Percentiles rank a stretch among this genome's conserved stretches.
These are phyloP conservation scores for Galleria mellonella DNA, from an alignment of 1,140 invertebrate genomes.

Conservation along the genomic window DNA sequence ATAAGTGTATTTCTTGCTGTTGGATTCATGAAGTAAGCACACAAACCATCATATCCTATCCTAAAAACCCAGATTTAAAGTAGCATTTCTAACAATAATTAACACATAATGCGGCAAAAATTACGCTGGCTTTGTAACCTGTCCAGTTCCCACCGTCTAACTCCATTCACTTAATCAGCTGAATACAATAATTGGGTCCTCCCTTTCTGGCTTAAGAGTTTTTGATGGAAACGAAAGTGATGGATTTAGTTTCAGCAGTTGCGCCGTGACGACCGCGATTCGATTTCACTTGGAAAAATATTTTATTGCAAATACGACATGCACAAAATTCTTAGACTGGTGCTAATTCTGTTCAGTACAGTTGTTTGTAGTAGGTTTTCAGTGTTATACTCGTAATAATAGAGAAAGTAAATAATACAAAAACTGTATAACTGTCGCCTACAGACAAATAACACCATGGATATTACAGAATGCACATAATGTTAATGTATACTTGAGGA, in stretches of 20 bases:
- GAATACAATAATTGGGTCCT: constrained; percentile 4
- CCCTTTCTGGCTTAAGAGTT: constrained; percentile 8
- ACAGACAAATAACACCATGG: too few species aligned
- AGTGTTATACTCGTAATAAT: too few species aligned
- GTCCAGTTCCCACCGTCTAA: constrained; percentile 10
- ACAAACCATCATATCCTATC: not conserved
- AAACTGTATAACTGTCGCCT: too few species aligned
- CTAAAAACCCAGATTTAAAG: constrained; percentile 8
- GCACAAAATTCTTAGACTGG: too few species aligned
- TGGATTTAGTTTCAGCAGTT: not conserved
- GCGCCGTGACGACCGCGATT: constrained; percentile 6
- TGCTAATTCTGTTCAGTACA: too few species aligned
- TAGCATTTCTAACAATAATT: constrained; percentile 1
- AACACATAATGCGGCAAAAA: constrained; percentile 7
- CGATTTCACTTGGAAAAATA: constrained; percentile 12
- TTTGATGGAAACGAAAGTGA: constrained; percentile 11
- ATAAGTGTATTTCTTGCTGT: too few species aligned
- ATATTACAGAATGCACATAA: too few species aligned
- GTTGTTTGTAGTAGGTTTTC: too few species aligned
- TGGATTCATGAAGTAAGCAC: too few species aligned
- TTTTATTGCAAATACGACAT: not conserved
- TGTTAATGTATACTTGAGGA: too few species aligned
- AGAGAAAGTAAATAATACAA: too few species aligned
- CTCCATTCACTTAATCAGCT: constrained; percentile 9
- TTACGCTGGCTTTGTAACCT: constrained; percentile 9